Base-by-base conservation (phyloP, 2,888 invertebrate genomes). In the Dasypogon diadema region DNA sequence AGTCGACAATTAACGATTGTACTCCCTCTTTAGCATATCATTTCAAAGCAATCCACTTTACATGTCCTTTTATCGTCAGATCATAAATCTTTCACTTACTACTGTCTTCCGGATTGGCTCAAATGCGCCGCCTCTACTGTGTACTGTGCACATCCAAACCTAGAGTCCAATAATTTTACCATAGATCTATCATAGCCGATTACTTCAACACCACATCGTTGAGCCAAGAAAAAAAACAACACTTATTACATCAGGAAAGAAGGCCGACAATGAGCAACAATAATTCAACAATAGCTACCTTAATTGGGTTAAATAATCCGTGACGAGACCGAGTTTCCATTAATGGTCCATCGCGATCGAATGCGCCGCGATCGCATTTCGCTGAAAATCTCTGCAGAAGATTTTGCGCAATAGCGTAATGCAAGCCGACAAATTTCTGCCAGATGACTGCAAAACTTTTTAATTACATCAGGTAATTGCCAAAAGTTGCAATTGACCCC, bases 291-390 rank as follows among this genome's bases (percentile, higher is more conserved):
- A 60, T 34, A 60, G 60, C 37, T 12, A 16, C 37, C 37, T 37
- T 60, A 60, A 60, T 60, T 60, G 37, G 37, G 26, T 60, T 34
- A 60, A 60, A 60, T 60, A 60, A 60, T 60, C 60, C 60, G 60
- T 60, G 37, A 60, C 60, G 37, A 18, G 12, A 60, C 24, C 14
- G 12, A 37, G 37, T 37, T 37, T 10, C 26, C 16, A 16, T 60
- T 30, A 37, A 18, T 60, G 37, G 37, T 37, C 60, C 21, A 51
- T 5, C 37, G 14, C 26, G 30, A 58, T 58, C 30, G 30, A 58
- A 30, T 30, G 10, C 34, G 14, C 16, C 18, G 30, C 3, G 18
- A 51, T 34, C 8, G 60, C 60, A 60, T 34, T 60, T 60, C 60
- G 18, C 60, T 60, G 6, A 21, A 37, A 60, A 21, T 18, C 21